phyloP scores from a whole-genome alignment of 2,888 invertebrate species.

The Ophion ventricosus region DNA sequence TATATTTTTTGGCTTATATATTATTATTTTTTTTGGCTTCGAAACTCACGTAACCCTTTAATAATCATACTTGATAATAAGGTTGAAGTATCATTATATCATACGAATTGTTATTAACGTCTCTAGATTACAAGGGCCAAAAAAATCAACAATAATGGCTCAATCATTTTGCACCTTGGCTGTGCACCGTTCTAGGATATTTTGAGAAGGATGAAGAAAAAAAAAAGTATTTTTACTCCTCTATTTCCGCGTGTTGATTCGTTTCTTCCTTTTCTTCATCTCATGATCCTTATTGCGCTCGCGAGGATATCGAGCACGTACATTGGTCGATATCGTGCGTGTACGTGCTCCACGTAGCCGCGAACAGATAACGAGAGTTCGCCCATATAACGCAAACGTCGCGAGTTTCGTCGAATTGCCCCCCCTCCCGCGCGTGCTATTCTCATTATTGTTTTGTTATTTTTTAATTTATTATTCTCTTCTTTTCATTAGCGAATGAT shows the following conservation, averaged over 20 bases:
- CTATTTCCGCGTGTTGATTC: background rate
- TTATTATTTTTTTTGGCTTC: no score
- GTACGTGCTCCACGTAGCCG: constrained; percentile 62
- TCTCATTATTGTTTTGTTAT: constrained; percentile 57
- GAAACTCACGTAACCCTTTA: no score
- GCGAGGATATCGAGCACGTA: constrained; percentile 22
- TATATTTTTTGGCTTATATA: no score
- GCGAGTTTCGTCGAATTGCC: constrained; percentile 22
- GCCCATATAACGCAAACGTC: constrained; percentile 27
- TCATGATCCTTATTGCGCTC: constrained; percentile 5
- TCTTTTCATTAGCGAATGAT: constrained; percentile 25
- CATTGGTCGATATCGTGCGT: constrained; percentile 63
- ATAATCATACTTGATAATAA: no score
- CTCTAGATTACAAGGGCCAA: no score
- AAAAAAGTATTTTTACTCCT: background rate
- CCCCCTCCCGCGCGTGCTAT: constrained; percentile 38
- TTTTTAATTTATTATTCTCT: background rate
- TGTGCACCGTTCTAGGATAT: background rate
- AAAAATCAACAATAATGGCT: background rate
- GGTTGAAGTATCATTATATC: no score
- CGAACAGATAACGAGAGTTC: constrained; percentile 63
- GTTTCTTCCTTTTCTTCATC: background rate
- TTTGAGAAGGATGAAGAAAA: background rate
- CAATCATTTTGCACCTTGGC: background rate
- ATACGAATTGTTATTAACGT: no score